These are phyloP conservation scores for Drosophila paranaensis DNA, from an alignment of 2,888 invertebrate species.

Conservation along the genomic window DNA sequence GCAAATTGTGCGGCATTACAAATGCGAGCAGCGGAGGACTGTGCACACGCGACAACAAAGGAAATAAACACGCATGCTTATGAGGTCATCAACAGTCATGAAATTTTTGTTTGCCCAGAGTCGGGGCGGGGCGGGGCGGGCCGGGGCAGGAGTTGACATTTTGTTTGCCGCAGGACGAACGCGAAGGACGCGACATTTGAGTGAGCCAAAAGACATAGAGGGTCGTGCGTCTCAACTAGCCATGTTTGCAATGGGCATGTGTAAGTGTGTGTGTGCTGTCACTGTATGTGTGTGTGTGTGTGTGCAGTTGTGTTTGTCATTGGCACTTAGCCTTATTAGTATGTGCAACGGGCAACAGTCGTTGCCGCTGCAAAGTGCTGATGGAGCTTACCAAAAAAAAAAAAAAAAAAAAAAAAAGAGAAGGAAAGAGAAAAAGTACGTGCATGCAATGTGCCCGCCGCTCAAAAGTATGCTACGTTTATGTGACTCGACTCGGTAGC, in stretches of 20 bases:
- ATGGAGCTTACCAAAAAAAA: conserved; percentile 61
- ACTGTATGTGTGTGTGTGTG: conserved; percentile 16
- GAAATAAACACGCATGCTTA: conserved; percentile 74
- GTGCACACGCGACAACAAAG: conserved; percentile 48
- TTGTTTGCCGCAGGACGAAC: conserved; percentile 25
- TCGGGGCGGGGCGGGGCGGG: too few relatives aligned
- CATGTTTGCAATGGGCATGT: conserved; percentile 7
- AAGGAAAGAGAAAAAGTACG: conserved; percentile 16
- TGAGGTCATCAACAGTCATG: conserved; percentile 75
- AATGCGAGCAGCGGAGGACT: conserved; percentile 3
- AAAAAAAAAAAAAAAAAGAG: not conserved
- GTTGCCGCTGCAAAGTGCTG: conserved; percentile 50
- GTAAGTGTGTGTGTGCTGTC: conserved; percentile 31
- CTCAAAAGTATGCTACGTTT: conserved; percentile 50
- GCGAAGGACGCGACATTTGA: conserved; percentile 37
- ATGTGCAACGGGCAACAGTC: conserved; percentile 67
- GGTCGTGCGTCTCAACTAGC: conserved; percentile 11
- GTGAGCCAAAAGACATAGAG: not conserved
- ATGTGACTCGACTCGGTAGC: conserved; percentile 21
- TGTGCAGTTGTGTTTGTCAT: conserved; percentile 68
- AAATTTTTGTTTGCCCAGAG: conserved; percentile 47
- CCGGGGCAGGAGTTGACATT: not conserved
- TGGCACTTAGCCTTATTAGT: conserved; percentile 80
- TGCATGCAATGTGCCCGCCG: conserved; percentile 49
- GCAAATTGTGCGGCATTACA: conserved; percentile 15